Conservation (phyloP, 1,140 invertebrate species). For the Orchestia grillus region DNA sequence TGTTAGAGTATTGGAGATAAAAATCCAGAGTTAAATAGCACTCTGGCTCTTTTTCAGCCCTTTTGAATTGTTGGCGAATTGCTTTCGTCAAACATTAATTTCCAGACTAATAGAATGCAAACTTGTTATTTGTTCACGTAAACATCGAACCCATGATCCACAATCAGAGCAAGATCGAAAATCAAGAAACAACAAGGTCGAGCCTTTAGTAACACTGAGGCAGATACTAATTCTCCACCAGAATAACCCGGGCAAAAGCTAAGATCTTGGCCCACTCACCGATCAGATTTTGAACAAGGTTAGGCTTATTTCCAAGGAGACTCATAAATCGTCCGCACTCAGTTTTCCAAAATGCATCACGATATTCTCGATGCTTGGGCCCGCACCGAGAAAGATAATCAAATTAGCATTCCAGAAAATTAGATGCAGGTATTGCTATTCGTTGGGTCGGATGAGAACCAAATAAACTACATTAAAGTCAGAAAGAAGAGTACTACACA, state of each 20-base stretch:
- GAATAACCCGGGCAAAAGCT: not conserved
- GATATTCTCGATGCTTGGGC: not conserved
- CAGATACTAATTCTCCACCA: not conserved
- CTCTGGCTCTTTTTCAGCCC: too few species aligned
- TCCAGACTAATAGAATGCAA: too few species aligned
- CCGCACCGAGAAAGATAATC: not conserved
- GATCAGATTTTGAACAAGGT: not conserved
- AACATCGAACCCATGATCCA: not conserved
- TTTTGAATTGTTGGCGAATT: too few species aligned
- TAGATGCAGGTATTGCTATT: not conserved
- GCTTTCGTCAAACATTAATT: too few species aligned
- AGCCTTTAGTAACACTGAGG: not conserved
- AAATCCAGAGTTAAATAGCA: too few species aligned
- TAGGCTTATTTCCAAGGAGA: not conserved
- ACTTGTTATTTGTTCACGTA: too few species aligned
- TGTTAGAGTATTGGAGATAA: too few species aligned
- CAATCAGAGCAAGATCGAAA: not conserved
- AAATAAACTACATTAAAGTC: not conserved
- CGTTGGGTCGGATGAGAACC: not conserved
- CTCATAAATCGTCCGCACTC: not conserved
- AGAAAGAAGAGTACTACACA: not conserved
- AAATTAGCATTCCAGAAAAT: not conserved
- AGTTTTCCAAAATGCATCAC: not conserved
- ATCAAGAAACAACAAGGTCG: not conserved
- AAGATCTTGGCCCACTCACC: not conserved